These are phyloP conservation scores for Himalopsyche anomala DNA, from an alignment of 2,888 invertebrate genomes.

Conservation along the genomic window DNA sequence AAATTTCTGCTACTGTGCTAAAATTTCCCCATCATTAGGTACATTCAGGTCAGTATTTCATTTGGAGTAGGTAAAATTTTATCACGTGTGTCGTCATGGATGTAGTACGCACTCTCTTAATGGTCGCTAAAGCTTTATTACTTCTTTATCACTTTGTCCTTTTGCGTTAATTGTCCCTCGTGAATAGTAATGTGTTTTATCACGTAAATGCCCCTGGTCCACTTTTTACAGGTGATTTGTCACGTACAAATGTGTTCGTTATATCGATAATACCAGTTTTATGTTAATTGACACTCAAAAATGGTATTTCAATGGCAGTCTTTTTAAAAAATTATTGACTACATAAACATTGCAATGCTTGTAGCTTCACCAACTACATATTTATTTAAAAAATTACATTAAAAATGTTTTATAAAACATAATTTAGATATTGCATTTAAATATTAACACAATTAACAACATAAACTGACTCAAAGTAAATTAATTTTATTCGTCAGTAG, in stretches of 20 bases:
- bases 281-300: not conserved
- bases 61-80: constrained; percentile 10
- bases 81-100: constrained; percentile 21
- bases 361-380: no score
- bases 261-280: not conserved
- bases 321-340: no score
- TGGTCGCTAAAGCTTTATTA: constrained; percentile 43
- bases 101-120: constrained; percentile 34
- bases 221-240: constrained; percentile 29
- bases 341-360: no score
- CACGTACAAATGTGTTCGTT: not conserved
- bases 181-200: constrained; percentile 42
- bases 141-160: constrained; percentile 42
- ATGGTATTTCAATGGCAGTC: no score
- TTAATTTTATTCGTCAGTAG: no score
- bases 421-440: no score
- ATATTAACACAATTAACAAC: no score
- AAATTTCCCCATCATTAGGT: constrained; percentile 3
- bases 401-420: no score
- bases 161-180: constrained; percentile 43
- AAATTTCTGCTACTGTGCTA: not conserved
- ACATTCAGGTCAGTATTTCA: not conserved
- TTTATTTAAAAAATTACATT: no score
- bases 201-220: constrained; percentile 9
- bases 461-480: no score